Evolutionary conservation across 1,140 invertebrate genomes (phyloP), one percentile per base, ranked within the genome.

Genomic region (Drosophila baimaii): DNA sequence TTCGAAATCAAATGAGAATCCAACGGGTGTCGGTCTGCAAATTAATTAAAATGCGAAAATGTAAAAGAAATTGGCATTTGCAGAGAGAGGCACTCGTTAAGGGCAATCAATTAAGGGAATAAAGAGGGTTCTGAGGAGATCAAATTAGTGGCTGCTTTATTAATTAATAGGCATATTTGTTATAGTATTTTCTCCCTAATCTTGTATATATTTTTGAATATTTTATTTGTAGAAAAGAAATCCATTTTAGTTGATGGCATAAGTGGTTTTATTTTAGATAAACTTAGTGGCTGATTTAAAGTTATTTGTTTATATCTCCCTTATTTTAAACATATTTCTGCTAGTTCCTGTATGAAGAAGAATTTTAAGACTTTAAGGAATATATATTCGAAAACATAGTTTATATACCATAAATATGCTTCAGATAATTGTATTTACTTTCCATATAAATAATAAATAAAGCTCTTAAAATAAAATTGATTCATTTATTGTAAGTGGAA

Each of bases 21-120:
- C 33, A 63, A 35, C 12, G 41, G 52, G 25, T 29, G 54, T 63
- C 10, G 19, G 25, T 13, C 17, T 5, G 15, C 12, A 35, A 51
- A 55, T 66, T 68, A 68, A 66, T 54, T 37, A 54, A 54, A 70
- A 55, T 46, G n/a, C 17, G 39, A 58, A 21, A 43, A 35, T 55
- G 15, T 13, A 13, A 27, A 4, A 47, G 23, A 59, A 27, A 19
- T 59, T 2, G 19, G 21, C 10, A 13, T 27, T 51, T 54, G n/a
- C 21, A 15, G 19, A 25, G 21, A 15, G 19, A 25, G 17, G 12
- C 7, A 9, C 5, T 13, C 12, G 31, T 43, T 9, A 17, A 17
- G 13, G 15, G 33, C 19, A n/a, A 27, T 33, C 56, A 33, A 25
- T 44, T 62, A 33, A 33, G 23, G 3, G 8, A 44, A 23, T 46